A percentile compares a stretch with the other conserved stretches of the same genome.
These are phyloP conservation scores for Drosophila paramelanica DNA, from an alignment of 2,888 invertebrate genomes.

Conservation along the genomic window DNA sequence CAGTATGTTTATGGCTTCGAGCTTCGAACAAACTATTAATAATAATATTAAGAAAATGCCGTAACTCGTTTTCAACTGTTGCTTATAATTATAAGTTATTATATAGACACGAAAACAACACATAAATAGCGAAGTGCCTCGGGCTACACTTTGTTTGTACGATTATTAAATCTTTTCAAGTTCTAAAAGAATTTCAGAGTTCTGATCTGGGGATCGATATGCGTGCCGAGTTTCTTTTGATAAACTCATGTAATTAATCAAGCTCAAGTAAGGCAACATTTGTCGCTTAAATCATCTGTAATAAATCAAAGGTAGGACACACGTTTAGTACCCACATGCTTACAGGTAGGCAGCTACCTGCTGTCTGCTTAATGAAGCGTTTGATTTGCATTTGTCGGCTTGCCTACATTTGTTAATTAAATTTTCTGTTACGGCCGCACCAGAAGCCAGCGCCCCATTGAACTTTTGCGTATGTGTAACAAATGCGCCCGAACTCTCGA, in stretches of 20 bases:
- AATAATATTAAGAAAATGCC: constrained; percentile 12
- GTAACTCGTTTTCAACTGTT: not conserved
- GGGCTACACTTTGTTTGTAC: constrained; percentile 32
- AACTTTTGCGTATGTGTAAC: constrained; percentile 45
- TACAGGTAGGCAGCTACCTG: constrained; percentile 28
- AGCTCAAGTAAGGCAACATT: constrained; percentile 30
- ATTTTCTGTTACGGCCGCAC: constrained; percentile 44
- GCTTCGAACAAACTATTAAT: constrained; percentile 2
- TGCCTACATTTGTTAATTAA: constrained; percentile 69
- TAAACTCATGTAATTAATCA: constrained; percentile 62
- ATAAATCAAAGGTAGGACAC: constrained; percentile 56
- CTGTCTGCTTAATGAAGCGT: constrained; percentile 67
- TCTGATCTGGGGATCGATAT: constrained; percentile 9
- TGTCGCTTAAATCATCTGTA: constrained; percentile 26
- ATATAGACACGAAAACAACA: constrained; percentile 27
- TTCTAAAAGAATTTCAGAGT: constrained; percentile 15
- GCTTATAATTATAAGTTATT: constrained; percentile 62
- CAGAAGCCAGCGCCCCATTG: constrained; percentile 16
- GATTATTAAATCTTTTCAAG: constrained; percentile 15
- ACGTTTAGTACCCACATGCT: constrained; percentile 17
- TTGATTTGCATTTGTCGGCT: constrained; percentile 57
- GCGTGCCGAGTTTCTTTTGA: constrained; percentile 13
- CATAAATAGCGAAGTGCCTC: constrained; percentile 19
- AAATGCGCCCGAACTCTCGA: constrained; percentile 28
- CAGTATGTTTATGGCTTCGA: not conserved